A percentile compares a stretch with the other conserved stretches of the same genome.
phyloP scores from a whole-genome alignment of 2,797 vertebrate genomes.

The Taenioides sp. region DNA sequence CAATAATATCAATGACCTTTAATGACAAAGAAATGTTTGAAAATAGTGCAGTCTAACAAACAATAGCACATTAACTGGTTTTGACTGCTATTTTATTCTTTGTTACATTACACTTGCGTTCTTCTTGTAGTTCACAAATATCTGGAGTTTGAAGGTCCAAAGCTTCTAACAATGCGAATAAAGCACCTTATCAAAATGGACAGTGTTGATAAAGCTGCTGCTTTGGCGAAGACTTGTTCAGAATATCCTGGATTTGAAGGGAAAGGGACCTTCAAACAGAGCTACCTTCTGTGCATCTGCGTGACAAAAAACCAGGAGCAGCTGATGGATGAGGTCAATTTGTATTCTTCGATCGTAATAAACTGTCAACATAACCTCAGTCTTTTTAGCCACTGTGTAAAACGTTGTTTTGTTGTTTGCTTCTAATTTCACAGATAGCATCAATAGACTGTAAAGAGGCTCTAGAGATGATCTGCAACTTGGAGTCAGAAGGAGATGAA shows the following conservation, averaged over 20 bases:
- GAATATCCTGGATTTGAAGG: slow-evolving; percentile 93
- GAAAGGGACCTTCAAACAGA: slow-evolving; percentile 97
- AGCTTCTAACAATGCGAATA: slow-evolving; percentile 95
- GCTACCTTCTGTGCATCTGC: slow-evolving; percentile 95
- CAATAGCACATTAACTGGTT: too few relatives aligned
- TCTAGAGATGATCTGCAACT: slow-evolving; percentile 99
- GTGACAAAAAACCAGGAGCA: slow-evolving; percentile 92
- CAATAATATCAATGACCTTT: too few relatives aligned
- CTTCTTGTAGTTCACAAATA: slow-evolving; percentile 85
- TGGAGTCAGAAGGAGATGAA: slow-evolving; percentile 97
- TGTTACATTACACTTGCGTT: slow-evolving; percentile 1
- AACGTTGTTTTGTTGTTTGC: neutral
- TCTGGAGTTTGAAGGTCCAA: slow-evolving; percentile 89
- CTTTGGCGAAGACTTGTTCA: slow-evolving; percentile 92
- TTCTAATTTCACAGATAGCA: slow-evolving; percentile 65
- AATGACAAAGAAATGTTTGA: too few relatives aligned
- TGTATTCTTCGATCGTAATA: neutral
- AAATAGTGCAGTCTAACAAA: too few relatives aligned
- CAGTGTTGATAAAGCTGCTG: slow-evolving; percentile 87
- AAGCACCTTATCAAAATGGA: slow-evolving; percentile 97
- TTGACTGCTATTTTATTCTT: neutral
- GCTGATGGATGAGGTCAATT: slow-evolving; percentile 92
- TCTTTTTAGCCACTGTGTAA: neutral
- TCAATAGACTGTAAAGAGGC: slow-evolving; percentile 98
- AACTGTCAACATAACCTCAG: neutral